phyloP scores from a whole-genome alignment of 2,113 vertebrate genomes.

The Camelus bactrianus region DNA sequence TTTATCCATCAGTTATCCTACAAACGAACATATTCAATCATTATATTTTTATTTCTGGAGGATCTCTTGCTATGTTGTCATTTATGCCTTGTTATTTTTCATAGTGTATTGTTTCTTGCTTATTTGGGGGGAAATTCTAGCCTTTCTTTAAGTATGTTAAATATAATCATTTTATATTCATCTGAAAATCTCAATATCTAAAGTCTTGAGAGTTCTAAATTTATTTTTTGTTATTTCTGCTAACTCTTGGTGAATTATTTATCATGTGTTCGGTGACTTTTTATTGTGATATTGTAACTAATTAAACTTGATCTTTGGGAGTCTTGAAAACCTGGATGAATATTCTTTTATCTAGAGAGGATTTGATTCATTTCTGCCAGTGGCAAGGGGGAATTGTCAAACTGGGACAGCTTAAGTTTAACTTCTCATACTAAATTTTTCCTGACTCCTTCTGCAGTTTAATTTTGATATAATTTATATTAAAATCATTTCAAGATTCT shows the following conservation, averaged over 20 bases:
- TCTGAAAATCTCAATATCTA: not conserved
- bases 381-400: not conserved
- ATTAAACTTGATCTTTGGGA: not conserved
- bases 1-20: not conserved
- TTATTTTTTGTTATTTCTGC: not conserved
- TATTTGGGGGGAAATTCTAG: not conserved
- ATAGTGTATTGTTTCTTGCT: not conserved
- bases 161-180: not conserved
- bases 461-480: not conserved
- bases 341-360: not conserved
- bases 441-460: not conserved
- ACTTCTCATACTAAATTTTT: not conserved
- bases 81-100: not conserved
- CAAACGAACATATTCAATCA: not conserved
- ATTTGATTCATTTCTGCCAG: slow-evolving; percentile 1
- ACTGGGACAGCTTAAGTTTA: not conserved
- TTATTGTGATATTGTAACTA: not conserved
- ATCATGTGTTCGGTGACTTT: not conserved
- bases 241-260: not conserved
- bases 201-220: not conserved
- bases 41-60: not conserved
- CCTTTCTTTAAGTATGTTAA: not conserved
- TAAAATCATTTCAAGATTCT: not conserved
- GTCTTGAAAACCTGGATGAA: not conserved
- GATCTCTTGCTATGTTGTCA: not conserved